Evolutionary conservation across 2,888 invertebrate genomes (phyloP), one percentile per base, ranked within the genome.

Genomic region (Plagodis pulveraria): DNA sequence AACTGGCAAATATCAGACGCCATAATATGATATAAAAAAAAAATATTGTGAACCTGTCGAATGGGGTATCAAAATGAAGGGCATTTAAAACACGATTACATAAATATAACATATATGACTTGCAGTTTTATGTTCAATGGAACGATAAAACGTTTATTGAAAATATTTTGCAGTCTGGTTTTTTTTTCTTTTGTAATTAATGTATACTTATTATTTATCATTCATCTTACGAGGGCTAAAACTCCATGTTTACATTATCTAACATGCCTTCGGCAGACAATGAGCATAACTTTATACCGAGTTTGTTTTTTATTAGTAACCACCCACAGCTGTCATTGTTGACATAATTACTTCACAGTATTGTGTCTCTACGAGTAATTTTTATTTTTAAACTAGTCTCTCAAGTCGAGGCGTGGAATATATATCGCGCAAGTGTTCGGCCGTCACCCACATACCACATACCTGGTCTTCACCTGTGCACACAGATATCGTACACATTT

Each of bases 371-470:
- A 52, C 42, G 55, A 46, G 48, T 60, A 53, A 50, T 58, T 50
- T 64, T 65, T 72, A 71, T 73, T 69, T 73, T 67, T 70, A 73
- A 65, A 66, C 56, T 62, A 44, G 66, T 68, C 55, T 59, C 56
- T 62, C 64, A 62, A 62, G 54, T 44, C 32, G 50, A 61, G 46
- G 59, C 58, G 65, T 56, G 58, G 60, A 40, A 40, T 40, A 36
- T 36, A 58, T 66, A 66, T 62, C 63, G 58, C 66, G 63, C 71
- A 55, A 62, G 68, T 70, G 67, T 66, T 62, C 71, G 79, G 71
- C 80, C 80, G 70, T 83, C 81, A 82, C 82, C 82, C 73, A 83
- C 80, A 82, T 81, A 78, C 72, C 77, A 67, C 69, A 67, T 58
- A 66, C 66, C 72, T 68, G 63, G 64, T 59, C 58, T 65, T 65